Evolutionary conservation across 1,140 invertebrate species (phyloP).

Genomic region (Drosophila santomea): DNA sequence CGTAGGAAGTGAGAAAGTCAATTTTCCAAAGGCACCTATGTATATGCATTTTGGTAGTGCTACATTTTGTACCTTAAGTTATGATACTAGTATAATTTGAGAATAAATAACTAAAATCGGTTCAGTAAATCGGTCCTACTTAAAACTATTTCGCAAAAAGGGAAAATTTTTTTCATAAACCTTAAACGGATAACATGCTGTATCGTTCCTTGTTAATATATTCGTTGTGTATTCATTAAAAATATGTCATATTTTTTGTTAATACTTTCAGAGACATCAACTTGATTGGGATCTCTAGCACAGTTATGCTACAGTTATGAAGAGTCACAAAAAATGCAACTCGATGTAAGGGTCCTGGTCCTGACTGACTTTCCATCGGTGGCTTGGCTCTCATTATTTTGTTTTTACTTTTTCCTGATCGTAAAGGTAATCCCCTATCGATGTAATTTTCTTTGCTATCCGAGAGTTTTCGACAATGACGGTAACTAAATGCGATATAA

Average conservation of each 20-base stretch:
- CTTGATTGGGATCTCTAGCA: constrained; percentile 1
- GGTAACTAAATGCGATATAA: constrained; percentile 42
- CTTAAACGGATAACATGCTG: not conserved
- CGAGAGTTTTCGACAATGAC: constrained; percentile 43
- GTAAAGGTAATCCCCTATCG: constrained; percentile 5
- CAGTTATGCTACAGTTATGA: not conserved
- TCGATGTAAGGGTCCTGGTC: constrained; percentile 13
- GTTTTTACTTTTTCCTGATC: constrained; percentile 5
- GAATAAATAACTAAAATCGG: no score
- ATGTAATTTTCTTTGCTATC: constrained; percentile 42
- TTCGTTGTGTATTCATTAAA: not conserved
- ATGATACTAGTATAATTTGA: no score
- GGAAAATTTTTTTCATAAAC: no score
- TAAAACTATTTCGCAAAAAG: no score
- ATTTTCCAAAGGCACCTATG: no score
- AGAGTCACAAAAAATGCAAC: not conserved
- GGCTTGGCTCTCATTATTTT: not conserved
- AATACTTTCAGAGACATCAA: not conserved
- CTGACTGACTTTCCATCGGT: constrained; percentile 38
- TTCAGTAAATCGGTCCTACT: no score
- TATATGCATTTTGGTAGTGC: no score
- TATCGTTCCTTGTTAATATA: not conserved
- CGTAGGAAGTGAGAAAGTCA: not conserved
- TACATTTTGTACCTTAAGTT: no score
- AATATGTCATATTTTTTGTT: not conserved